Percentiles rank a stretch among this genome's conserved stretches.
These are phyloP conservation scores for Aviceda subcristata DNA, from an alignment of 2,113 vertebrate species.

Conservation along the genomic window DNA sequence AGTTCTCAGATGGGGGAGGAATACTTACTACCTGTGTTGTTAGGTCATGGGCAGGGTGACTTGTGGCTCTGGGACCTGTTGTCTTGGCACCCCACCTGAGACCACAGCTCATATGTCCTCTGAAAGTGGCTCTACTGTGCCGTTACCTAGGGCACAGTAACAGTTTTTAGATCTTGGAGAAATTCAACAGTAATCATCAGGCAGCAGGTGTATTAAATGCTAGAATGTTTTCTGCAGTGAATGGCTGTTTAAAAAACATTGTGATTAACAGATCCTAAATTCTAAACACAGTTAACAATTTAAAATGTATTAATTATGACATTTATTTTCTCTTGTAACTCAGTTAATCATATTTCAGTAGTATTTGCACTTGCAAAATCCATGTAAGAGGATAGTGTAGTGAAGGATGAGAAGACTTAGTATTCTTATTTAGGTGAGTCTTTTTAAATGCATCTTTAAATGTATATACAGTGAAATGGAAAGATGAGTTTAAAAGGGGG, in stretches of 20 bases:
- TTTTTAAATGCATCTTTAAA: not conserved
- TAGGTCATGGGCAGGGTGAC: not conserved
- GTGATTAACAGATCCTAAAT: not conserved
- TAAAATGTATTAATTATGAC: not conserved
- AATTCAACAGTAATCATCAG: not conserved
- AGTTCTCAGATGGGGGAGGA: not conserved
- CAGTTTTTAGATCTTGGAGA: accelerated
- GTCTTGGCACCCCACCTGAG: not conserved
- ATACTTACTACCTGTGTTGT: not conserved
- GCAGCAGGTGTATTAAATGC: not conserved
- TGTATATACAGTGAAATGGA: not conserved
- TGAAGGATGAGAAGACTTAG: not conserved
- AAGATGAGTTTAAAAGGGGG: not conserved
- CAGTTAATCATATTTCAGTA: not conserved
- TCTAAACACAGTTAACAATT: not conserved
- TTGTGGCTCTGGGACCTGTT: not conserved
- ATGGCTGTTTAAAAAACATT: not conserved
- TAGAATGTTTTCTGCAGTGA: not conserved
- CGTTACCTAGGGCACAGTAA: not conserved
- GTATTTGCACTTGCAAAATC: not conserved
- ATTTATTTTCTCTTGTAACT: not conserved
- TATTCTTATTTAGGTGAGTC: not conserved
- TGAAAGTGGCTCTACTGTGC: not conserved
- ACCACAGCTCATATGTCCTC: accelerated
- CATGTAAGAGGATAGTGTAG: not conserved